Conservation (phyloP, 53 echinoderm and acorn worm species). For the Antedon mediterranea region DNA sequence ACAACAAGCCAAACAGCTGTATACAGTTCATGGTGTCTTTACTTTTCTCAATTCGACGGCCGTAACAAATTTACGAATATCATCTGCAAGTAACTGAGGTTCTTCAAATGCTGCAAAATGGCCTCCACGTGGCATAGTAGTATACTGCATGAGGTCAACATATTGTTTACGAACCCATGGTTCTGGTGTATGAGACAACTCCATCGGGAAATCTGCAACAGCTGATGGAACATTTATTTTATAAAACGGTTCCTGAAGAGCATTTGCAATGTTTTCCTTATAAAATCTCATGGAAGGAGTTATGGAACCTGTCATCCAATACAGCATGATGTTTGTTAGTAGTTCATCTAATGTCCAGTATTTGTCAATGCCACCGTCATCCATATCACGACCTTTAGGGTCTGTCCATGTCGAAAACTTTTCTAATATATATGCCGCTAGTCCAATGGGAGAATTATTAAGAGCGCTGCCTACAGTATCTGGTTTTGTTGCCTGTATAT, state of each 20-base stretch:
- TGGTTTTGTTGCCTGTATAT: slow-evolving; percentile 85
- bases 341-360: slow-evolving; percentile 48
- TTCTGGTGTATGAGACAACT: slow-evolving; percentile 17
- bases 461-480: slow-evolving; percentile 70
- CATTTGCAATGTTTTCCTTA: slow-evolving; percentile 38
- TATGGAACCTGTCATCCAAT: slow-evolving; percentile 71
- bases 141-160: slow-evolving; percentile 50
- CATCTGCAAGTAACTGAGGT: slow-evolving; percentile 42
- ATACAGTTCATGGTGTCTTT: no score
- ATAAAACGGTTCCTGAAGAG: neutral
- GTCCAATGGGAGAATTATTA: slow-evolving; percentile 61
- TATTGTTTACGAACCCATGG: slow-evolving; percentile 20
- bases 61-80: slow-evolving; percentile 57
- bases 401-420: slow-evolving; percentile 67
- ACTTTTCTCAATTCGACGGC: slow-evolving; percentile 44
- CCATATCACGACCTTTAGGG: slow-evolving; percentile 20
- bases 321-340: slow-evolving; percentile 83
- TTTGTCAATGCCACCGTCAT: slow-evolving; percentile 37
- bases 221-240: slow-evolving; percentile 34
- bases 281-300: slow-evolving; percentile 80
- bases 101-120: slow-evolving; percentile 80
- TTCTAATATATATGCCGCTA: slow-evolving; percentile 82
- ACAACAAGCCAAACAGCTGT: no score
- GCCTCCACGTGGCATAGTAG: slow-evolving; percentile 50
- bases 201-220: slow-evolving; percentile 28